A percentile compares a stretch with the other conserved stretches of the same genome.
phyloP scores from a whole-genome alignment of 1,140 invertebrate species.

The Eriocheir sinensis region DNA sequence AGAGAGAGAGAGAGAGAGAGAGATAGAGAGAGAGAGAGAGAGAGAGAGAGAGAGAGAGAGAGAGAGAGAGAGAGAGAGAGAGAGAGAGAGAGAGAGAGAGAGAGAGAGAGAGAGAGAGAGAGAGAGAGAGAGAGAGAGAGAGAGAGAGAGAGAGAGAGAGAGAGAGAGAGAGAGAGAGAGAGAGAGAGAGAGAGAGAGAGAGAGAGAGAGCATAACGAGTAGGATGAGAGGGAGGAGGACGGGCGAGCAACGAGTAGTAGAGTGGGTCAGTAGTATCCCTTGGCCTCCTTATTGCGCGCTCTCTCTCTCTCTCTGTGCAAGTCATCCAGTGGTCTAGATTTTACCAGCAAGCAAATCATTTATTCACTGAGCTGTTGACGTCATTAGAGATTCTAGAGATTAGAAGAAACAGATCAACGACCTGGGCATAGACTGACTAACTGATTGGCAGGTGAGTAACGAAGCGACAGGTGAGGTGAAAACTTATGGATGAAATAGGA shows the following conservation, averaged over 20 bases:
- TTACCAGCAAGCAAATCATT: too few species aligned
- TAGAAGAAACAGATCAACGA: too few species aligned
- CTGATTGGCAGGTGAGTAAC: too few species aligned
- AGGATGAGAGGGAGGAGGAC: too few species aligned
- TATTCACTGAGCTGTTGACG: too few species aligned
- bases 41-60: background rate
- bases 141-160: constrained; percentile 29
- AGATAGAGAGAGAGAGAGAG: too few species aligned
- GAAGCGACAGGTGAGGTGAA: too few species aligned
- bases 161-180: background rate
- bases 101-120: background rate
- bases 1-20: background rate
- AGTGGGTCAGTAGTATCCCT: background rate
- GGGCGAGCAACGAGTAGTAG: background rate
- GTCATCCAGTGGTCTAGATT: background rate
- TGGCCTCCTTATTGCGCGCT: too few species aligned
- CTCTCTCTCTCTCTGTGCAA: background rate
- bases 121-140: constrained; percentile 17
- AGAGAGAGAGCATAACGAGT: background rate
- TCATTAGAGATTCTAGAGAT: too few species aligned
- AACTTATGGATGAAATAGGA: too few species aligned
- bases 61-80: background rate
- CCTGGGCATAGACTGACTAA: too few species aligned
- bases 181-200: constrained; percentile 9
- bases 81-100: background rate